Evolutionary conservation across 1,140 invertebrate species (phyloP).

Genomic region (Agrypnia vestita): DNA sequence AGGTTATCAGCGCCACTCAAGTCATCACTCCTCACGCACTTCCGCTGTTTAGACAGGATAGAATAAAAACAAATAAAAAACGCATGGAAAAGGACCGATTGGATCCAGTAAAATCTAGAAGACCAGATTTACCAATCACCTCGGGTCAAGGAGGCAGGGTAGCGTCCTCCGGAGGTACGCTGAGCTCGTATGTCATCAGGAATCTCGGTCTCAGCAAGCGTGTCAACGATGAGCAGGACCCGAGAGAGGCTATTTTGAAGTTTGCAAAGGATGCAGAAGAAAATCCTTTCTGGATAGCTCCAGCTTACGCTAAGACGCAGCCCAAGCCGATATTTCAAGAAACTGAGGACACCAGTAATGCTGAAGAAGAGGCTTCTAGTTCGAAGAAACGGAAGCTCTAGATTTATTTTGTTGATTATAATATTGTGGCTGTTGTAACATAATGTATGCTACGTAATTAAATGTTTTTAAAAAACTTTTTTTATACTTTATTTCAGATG

Average conservation of each 20-base stretch:
- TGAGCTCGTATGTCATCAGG: constrained; percentile 97
- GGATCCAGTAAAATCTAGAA: constrained; percentile 92
- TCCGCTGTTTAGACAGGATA: constrained; percentile 95
- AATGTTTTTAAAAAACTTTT: not conserved
- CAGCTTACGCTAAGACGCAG: constrained; percentile 91
- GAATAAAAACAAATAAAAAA: constrained; percentile 90
- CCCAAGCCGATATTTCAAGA: constrained; percentile 84
- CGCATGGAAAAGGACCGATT: constrained; percentile 93
- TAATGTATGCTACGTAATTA: not conserved
- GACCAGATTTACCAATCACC: constrained; percentile 98
- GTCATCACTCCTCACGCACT: constrained; percentile 98
- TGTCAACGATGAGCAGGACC: constrained; percentile 96
- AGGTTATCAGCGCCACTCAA: constrained; percentile 91
- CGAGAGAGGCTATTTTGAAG: constrained; percentile 96
- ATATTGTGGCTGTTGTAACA: not conserved
- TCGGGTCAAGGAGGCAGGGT: constrained; percentile 93
- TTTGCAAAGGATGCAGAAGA: constrained; percentile 97
- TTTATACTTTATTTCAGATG: not conserved
- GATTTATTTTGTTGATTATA: not conserved
- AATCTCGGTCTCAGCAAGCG: constrained; percentile 95
- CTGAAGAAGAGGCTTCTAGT: constrained; percentile 32
- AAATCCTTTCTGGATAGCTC: constrained; percentile 97
- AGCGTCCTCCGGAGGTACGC: constrained; percentile 94
- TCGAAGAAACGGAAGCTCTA: constrained; percentile 45
- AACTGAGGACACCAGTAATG: constrained; percentile 56